A percentile compares a stretch with the other conserved stretches of the same genome.
phyloP scores from a whole-genome alignment of 2,888 invertebrate species.

The Eremobia ochroleuca region DNA sequence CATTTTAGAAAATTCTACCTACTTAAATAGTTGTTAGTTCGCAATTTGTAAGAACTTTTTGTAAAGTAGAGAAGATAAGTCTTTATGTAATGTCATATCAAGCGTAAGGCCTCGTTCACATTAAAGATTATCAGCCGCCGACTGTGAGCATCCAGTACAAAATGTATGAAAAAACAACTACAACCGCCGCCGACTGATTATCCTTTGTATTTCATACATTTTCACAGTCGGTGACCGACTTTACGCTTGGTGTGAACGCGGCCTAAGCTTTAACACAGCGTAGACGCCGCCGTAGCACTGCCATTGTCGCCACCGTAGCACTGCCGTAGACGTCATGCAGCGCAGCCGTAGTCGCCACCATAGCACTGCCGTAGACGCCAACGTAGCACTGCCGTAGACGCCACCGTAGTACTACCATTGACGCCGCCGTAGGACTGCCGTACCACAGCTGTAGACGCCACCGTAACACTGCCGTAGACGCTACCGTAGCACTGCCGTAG shows the following conservation, averaged over 20 bases:
- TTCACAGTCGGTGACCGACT: not conserved
- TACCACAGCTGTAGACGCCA: too few species aligned
- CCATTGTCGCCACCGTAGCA: not conserved
- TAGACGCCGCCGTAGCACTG: not conserved
- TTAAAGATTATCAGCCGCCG: not conserved
- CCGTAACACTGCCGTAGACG: too few species aligned
- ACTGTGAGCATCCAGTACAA: not conserved
- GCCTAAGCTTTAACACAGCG: not conserved
- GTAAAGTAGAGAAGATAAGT: not conserved
- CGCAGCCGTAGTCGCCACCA: too few species aligned
- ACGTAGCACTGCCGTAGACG: not conserved
- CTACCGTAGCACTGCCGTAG: not conserved
- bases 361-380: not conserved
- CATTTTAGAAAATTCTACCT: slow-evolving; percentile 22
- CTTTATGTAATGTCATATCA: not conserved
- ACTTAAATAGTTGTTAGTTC: slow-evolving; percentile 15
- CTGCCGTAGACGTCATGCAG: not conserved
- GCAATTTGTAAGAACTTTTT: slow-evolving; percentile 19
- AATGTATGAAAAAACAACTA: not conserved
- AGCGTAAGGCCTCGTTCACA: not conserved
- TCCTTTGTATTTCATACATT: not conserved
- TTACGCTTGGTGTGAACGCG: too few species aligned
- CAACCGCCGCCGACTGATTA: too few species aligned
- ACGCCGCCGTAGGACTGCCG: too few species aligned
- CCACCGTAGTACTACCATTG: not conserved